phyloP scores from a whole-genome alignment of 2,797 vertebrate genomes.

The Cetoscarus ocellatus region DNA sequence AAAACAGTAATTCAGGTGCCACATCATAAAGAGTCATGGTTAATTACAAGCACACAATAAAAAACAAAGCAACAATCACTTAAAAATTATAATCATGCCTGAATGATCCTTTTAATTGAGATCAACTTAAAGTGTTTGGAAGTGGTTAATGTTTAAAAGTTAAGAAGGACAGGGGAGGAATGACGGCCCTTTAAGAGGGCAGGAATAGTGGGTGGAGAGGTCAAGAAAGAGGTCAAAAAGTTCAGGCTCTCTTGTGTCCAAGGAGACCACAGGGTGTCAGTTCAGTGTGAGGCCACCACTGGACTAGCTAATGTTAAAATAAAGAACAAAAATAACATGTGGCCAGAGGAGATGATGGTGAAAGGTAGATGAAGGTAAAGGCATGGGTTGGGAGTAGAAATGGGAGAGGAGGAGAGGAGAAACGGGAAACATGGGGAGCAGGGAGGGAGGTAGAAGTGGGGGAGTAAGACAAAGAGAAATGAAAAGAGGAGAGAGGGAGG shows the following conservation, averaged over 20 bases:
- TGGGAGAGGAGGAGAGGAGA: slow-evolving; percentile 21
- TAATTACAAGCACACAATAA: too few species aligned
- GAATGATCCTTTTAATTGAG: too few species aligned
- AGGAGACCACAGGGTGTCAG: slow-evolving; percentile 30
- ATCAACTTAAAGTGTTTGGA: too few species aligned
- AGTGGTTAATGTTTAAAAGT: not conserved
- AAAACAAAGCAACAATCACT: too few species aligned
- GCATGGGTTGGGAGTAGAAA: not conserved
- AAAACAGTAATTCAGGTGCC: too few species aligned
- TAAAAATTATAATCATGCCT: too few species aligned
- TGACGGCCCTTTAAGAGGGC: slow-evolving; percentile 1
- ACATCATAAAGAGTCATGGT: too few species aligned
- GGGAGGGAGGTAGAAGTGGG: slow-evolving; percentile 8
- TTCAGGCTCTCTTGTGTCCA: slow-evolving; percentile 43
- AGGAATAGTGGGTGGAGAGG: slow-evolving; percentile 38
- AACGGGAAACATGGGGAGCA: slow-evolving; percentile 27
- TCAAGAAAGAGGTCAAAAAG: slow-evolving; percentile 46
- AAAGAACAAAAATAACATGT: not conserved
- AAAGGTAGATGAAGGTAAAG: not conserved
- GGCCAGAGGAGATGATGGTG: not conserved
- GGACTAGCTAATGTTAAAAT: not conserved
- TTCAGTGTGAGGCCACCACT: slow-evolving; percentile 14
- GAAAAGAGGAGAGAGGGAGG: slow-evolving; percentile 30
- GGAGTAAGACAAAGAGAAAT: slow-evolving; percentile 45
- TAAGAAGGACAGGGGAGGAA: slow-evolving; percentile 11